Evolutionary conservation across 2,888 invertebrate species (phyloP), one percentile per base, ranked within the genome.

Genomic region (Thereva nobilitata): DNA sequence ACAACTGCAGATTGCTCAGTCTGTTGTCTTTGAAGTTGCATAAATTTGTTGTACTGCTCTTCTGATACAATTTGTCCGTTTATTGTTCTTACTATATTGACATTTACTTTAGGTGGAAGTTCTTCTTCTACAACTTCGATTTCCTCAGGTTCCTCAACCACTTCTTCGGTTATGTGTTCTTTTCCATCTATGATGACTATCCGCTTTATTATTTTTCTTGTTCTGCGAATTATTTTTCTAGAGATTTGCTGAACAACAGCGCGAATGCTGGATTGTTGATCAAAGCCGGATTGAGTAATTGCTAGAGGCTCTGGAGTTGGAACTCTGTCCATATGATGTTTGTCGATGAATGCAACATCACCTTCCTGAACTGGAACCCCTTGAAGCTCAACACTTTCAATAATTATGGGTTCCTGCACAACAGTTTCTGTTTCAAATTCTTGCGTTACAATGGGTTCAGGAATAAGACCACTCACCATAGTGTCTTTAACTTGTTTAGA

Each of bases 211-310:
- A 92, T 89, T 70, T 89, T 87, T 54, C 89, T 84, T 10, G 88
- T 88, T 73, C 89, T 91, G 68, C 87, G 85, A 4, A 92, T 87
- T n/a, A 91, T 86, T 75, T 88, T 85, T 71, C 90, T 85, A 0
- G 91, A 91, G 0, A 93, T 89, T 82, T 92, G 91, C 76, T 92
- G 91, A 0, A 92, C 90, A 5, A 92, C 89, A 34, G 92, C 90
- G 47, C 89, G 87, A 0, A 93, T 89, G 72, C 87, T 89, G 0
- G 90, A 88, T 12, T 70, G 65, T 7, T 66, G 44, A n/a, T 41
- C 35, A 6, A 69, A 47, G n/a, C 59, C 69, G 3, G 6, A 2
- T 2, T 23, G 88, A 86, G 3, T 61, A 38, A 73, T 70, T 3
- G 73, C 70, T 9, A 49, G 9, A 9, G 67, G 56, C 65, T 73